A percentile compares a stretch with the other conserved stretches of the same genome.
Conservation (phyloP, 2,113 vertebrate genomes). For the Terrapene triunguis region DNA sequence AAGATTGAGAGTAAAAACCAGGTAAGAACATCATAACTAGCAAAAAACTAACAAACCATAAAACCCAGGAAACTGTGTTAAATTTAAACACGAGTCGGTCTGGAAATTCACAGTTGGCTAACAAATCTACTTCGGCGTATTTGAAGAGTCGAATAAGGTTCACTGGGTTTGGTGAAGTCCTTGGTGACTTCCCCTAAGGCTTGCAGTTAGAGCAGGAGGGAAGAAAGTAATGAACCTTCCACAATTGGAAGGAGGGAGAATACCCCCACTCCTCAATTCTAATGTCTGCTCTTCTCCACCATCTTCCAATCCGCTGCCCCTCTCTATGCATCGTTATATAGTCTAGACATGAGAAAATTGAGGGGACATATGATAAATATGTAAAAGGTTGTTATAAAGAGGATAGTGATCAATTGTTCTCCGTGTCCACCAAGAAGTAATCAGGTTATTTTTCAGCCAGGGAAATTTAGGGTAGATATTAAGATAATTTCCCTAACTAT, state of each 20-base stretch:
- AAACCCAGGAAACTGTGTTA: neutral
- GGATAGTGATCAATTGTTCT: neutral
- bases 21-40: neutral
- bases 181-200: neutral
- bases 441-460: neutral
- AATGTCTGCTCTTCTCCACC: neutral
- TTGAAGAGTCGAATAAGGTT: neutral
- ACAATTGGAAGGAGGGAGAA: neutral
- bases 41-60: neutral
- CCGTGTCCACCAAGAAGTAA: neutral
- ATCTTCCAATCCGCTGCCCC: neutral
- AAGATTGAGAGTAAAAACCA: neutral
- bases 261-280: neutral
- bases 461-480: neutral
- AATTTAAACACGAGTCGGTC: neutral
- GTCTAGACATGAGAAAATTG: neutral
- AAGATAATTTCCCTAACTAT: neutral
- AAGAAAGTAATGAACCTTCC: neutral
- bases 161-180: neutral
- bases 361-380: neutral
- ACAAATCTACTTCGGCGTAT: neutral
- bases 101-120: neutral
- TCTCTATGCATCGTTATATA: neutral
- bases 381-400: neutral
- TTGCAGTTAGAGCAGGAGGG: neutral